Conservation (phyloP, 2,888 invertebrate species). For the Arge pagana region DNA sequence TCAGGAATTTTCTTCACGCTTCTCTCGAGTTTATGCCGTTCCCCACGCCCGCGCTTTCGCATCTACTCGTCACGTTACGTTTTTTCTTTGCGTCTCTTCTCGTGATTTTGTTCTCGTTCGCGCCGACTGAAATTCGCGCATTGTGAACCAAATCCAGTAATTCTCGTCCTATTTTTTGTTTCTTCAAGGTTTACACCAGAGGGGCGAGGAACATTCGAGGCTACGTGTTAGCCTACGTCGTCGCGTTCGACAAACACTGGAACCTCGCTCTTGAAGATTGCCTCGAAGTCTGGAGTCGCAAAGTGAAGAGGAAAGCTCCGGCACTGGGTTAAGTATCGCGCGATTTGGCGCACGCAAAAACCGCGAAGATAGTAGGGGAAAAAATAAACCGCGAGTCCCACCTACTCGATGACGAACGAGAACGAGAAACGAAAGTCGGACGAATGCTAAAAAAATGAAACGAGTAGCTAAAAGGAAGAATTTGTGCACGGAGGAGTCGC, state of each 20-base stretch:
- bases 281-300: conserved; percentile 77
- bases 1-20: too few species aligned
- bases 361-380: too few species aligned
- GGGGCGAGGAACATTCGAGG: conserved; percentile 75
- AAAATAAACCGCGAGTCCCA: too few species aligned
- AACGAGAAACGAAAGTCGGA: too few species aligned
- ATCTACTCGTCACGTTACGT: conserved; percentile 24
- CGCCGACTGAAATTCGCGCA: not conserved
- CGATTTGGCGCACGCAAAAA: too few species aligned
- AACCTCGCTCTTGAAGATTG: conserved; percentile 86
- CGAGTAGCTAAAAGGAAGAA: too few species aligned
- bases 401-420: too few species aligned
- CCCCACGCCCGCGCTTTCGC: too few species aligned
- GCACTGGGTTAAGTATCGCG: conserved; percentile 64
- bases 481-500: too few species aligned
- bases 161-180: too few species aligned
- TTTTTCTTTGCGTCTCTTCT: conserved; percentile 33
- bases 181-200: conserved; percentile 73
- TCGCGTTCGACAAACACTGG: conserved; percentile 93
- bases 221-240: conserved; percentile 75
- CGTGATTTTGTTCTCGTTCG: conserved; percentile 2
- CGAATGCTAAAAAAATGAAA: too few species aligned
- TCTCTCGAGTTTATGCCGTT: too few species aligned
- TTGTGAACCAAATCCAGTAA: not conserved
- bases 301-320: conserved; percentile 66